Base-by-base conservation (phyloP, 2,113 vertebrate genomes). In the Mohoua ochrocephala region DNA sequence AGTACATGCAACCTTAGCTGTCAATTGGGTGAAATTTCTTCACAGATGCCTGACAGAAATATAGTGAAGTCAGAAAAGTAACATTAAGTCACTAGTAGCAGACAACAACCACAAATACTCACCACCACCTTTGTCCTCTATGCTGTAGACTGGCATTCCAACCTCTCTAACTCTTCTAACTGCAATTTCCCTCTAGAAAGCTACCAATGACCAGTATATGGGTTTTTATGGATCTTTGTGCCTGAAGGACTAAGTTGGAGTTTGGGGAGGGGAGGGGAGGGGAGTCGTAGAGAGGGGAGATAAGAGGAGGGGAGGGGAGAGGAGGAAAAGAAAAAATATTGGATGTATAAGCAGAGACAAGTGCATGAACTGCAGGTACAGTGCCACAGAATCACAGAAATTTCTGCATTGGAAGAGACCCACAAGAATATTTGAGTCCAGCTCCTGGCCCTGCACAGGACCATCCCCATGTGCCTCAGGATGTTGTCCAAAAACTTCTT, bases 211-310 rank as follows among this genome's bases (percentile, higher is more conserved):
- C 18, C 21, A 33, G 19, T 11, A 17, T 20, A 5, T 39, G 14
- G 4, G 5, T 7, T 59, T 69, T 78, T 53, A 11, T 28, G n/a
- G 14, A 64, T 52, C 18, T 27, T 37, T 90, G 12, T 61, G 7
- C 35, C 16, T 52, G 22, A 87, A 79, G 5, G 9, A 11, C 41
- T 63, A 42, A 81, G 4, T 8, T 44, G 17, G 20, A 31, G 7
- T 22, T 64, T 47, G 21, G 10, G 2, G 2, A 10, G 7, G 12
- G 4, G 5, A 30, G 5, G 14, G 11, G 8, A 28, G 6, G 22
- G 4, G 3, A 16, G 15, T 20, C 7, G 7, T 30, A 30, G 11
- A 31, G 28, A 53, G 17, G 52, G 16, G 28, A 31, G 28, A 18
- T 7, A 30, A 53, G 52, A 53, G 52, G 50, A 28, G 22, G 7